These are phyloP conservation scores for Latrodectus hesperus DNA, from an alignment of 2,888 invertebrate genomes.

Conservation along the genomic window DNA sequence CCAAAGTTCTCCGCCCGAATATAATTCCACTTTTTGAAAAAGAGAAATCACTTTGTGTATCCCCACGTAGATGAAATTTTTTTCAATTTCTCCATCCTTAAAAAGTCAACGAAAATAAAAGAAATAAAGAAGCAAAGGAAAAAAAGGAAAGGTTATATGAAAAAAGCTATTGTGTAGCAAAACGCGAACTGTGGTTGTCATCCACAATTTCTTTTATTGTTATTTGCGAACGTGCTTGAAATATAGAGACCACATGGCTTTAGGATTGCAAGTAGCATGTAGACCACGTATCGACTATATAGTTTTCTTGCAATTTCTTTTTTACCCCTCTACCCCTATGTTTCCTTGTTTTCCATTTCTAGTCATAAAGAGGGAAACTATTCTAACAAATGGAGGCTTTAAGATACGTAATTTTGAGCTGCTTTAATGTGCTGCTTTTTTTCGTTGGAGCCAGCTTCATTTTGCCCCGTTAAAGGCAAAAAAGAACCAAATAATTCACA, in stretches of 20 bases:
- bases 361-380: conserved; percentile 38
- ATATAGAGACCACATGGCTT: conserved; percentile 44
- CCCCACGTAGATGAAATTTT: not conserved
- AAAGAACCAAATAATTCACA: conserved; percentile 50
- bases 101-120: conserved; percentile 23
- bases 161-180: conserved; percentile 40
- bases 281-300: conserved; percentile 53
- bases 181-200: conserved; percentile 48
- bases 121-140: not conserved
- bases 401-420: conserved; percentile 50
- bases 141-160: conserved; percentile 1
- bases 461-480: not conserved
- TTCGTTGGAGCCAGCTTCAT: conserved; percentile 17
- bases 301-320: conserved; percentile 25
- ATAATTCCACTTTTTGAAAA: not conserved
- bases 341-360: conserved; percentile 36
- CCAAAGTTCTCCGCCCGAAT: no score
- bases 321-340: not conserved
- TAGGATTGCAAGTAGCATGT: conserved; percentile 27
- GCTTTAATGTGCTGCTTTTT: conserved; percentile 38
- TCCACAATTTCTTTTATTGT: conserved; percentile 61
- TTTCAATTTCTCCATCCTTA: conserved; percentile 40
- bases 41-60: not conserved
- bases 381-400: conserved; percentile 46
- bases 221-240: conserved; percentile 54